phyloP scores from a whole-genome alignment of 2,888 invertebrate species.

The Cistogaster globosa region DNA sequence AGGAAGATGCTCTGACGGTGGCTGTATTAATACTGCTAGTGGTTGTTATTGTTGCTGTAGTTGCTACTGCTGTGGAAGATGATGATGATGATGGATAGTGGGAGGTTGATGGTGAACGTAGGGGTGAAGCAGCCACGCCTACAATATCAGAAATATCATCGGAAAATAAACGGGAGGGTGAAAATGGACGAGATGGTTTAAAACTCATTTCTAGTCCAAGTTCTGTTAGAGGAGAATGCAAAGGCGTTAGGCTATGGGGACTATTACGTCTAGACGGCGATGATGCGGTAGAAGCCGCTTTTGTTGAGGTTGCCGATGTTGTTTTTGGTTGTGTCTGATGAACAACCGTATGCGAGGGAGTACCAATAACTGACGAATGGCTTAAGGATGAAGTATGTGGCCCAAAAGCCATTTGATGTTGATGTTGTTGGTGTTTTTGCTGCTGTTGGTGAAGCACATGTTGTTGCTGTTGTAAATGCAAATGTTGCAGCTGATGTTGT shows the following conservation, averaged over 20 bases:
- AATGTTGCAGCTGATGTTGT: conserved; percentile 77
- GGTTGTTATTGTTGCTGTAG: conserved; percentile 68
- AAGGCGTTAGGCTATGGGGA: conserved; percentile 85
- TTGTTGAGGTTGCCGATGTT: conserved; percentile 62
- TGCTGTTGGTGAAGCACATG: conserved; percentile 78
- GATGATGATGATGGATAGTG: conserved; percentile 53
- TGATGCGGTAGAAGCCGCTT: conserved; percentile 79
- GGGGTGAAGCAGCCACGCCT: conserved; percentile 71
- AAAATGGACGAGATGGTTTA: conserved; percentile 84
- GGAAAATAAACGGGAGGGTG: conserved; percentile 87
- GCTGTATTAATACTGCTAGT: conserved; percentile 61
- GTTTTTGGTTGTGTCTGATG: conserved; percentile 57
- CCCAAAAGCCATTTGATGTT: conserved; percentile 64
- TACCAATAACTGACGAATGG: conserved; percentile 41
- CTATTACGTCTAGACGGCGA: conserved; percentile 83
- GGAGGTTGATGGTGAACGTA: conserved; percentile 61
- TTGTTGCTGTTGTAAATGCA: conserved; percentile 78
- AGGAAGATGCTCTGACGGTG: conserved; percentile 69
- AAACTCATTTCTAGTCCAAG: conserved; percentile 87
- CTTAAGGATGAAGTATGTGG: conserved; percentile 45
- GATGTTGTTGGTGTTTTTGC: conserved; percentile 68
- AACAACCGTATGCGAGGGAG: conserved; percentile 38
- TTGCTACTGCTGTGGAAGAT: conserved; percentile 67
- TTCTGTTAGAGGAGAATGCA: conserved; percentile 86
- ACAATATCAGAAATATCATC: conserved; percentile 85